A percentile compares a stretch with the other conserved stretches of the same genome.
Conservation (phyloP, 2,888 invertebrate genomes). For the Lasius platythorax region DNA sequence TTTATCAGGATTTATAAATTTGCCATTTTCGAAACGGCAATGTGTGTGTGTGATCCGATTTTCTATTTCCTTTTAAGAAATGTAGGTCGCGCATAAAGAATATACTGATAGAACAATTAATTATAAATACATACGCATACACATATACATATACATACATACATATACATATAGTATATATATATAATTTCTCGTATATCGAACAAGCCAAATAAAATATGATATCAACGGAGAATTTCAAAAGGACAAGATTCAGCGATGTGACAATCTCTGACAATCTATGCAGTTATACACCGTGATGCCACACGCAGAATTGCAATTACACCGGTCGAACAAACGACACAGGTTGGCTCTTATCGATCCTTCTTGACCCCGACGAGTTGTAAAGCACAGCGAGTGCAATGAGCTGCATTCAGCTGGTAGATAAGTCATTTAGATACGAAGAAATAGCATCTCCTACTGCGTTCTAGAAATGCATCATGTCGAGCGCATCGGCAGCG, state of each 20-base stretch:
- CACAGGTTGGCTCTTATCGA: constrained; percentile 74
- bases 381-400: constrained; percentile 71
- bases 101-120: not conserved
- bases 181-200: not conserved
- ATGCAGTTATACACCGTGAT: constrained; percentile 20
- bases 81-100: not conserved
- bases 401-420: constrained; percentile 69
- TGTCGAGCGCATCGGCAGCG: constrained; percentile 20
- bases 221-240: not conserved
- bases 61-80: not conserved
- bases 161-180: not conserved
- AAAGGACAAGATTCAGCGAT: not conserved
- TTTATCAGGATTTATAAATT: constrained; percentile 24
- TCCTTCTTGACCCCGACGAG: constrained; percentile 62
- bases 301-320: constrained; percentile 59
- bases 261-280: constrained; percentile 29
- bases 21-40: not conserved
- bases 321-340: constrained; percentile 59
- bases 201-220: not conserved
- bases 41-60: no score
- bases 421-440: constrained; percentile 84
- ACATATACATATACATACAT: not conserved
- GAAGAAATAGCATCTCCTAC: constrained; percentile 76
- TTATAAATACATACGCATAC: not conserved
- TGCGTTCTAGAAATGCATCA: constrained; percentile 51